Base-by-base conservation (phyloP, 2,797 vertebrate genomes). In the Poeciliopsis turneri region DNA sequence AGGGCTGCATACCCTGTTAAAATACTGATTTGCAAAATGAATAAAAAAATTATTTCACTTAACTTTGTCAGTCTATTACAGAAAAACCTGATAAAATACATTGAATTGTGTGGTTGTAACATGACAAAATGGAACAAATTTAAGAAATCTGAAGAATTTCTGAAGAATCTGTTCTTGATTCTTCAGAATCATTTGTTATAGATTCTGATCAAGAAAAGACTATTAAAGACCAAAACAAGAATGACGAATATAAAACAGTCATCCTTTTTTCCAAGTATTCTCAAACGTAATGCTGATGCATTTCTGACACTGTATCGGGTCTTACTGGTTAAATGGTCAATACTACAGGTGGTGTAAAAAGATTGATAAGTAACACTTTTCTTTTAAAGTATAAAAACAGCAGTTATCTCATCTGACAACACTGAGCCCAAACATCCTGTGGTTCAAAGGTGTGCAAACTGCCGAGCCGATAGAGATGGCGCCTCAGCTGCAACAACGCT, bases 371-470 rank as follows among this genome's bases (percentile, higher is more conserved):
- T 20, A 66, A 66, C 2, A 20, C 16, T 36, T 8, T 8, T 61
- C 3, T 64, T 61, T 61, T 64, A 9, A 64, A 36, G 59, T 33
- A 36, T 33, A 36, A 36, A 64, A 33, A 16, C 57, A 30, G 23
- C 57, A 61, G 28, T 16, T 16, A 16, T 33, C 30, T 64, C 8
- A 64, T 64, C 16, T 64, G 30, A 36, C 28, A 28, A 36, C 36
- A 45, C n/a, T 45, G 76, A 78, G 53, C n/a, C 33, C 39, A 57
- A 45, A 77, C 49, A 55, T 57, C 73, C 66, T 57, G 28, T 73
- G 39, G 51, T 43, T 69, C 30, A 53, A 70, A 74, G 43, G 18
- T 45, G 18, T 36, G 5, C 30, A 68, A 46, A 74, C 53, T 25
- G 9, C 13, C 5, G 20, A 4, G 13, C 71, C 20, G 43, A 72